Percentiles rank a stretch among this genome's conserved stretches.
Conservation (phyloP, 2,113 vertebrate genomes). For the Calyptommatus sinebrachiatus region DNA sequence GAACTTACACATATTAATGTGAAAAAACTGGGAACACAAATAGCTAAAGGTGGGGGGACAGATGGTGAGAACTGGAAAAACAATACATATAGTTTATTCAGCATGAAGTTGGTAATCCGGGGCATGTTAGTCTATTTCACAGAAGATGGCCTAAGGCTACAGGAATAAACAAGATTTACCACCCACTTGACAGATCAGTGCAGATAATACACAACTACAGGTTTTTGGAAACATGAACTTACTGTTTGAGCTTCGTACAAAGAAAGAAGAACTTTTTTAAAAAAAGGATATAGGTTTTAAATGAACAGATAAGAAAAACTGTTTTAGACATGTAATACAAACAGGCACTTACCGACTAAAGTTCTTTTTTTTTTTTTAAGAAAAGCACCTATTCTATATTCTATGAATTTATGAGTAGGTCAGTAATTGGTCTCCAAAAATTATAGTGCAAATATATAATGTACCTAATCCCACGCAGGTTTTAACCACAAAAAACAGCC, state of each 20-base stretch:
- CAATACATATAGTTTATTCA: neutral
- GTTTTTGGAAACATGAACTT: neutral
- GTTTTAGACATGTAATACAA: neutral
- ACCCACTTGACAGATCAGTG: conserved; percentile 11
- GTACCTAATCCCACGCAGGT: neutral
- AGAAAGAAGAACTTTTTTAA: too few relatives aligned
- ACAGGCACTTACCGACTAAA: neutral
- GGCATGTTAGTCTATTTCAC: neutral
- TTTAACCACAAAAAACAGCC: neutral
- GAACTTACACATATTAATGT: too few relatives aligned
- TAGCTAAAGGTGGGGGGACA: neutral
- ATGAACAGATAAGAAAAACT: neutral
- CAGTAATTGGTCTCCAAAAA: neutral
- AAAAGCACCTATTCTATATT: neutral
- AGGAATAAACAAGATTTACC: conserved; percentile 10
- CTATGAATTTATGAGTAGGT: neutral
- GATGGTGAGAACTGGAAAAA: neutral
- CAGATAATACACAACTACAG: conserved; percentile 2
- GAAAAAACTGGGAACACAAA: neutral
- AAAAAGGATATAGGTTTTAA: neutral
- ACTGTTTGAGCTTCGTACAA: neutral
- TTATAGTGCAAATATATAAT: neutral
- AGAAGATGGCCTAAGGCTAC: conserved; percentile 8
- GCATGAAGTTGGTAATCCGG: conserved; percentile 10
- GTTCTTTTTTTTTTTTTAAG: neutral